phyloP scores from a whole-genome alignment of 2,888 invertebrate genomes.

The Hydropsyche betteni region DNA sequence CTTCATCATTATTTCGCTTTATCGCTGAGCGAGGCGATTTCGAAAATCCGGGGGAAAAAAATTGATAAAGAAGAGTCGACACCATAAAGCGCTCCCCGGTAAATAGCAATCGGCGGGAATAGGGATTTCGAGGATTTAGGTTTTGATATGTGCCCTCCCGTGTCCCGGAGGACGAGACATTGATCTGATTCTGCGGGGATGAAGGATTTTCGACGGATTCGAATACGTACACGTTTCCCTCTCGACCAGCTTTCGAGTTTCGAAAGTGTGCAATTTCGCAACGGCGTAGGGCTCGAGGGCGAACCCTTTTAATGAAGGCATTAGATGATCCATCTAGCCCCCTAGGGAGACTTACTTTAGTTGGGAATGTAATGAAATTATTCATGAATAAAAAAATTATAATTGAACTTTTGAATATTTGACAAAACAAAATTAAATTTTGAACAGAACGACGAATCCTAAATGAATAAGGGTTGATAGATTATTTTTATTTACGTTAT shows the following conservation, averaged over 20 bases:
- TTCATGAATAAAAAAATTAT: no score
- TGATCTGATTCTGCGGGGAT: slow-evolving; percentile 19
- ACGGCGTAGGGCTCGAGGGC: background rate
- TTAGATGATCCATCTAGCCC: slow-evolving; percentile 1
- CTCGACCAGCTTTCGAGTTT: background rate
- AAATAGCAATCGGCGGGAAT: background rate
- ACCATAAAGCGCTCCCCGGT: background rate
- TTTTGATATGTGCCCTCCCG: slow-evolving; percentile 18
- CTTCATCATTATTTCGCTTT: background rate
- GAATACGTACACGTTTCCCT: background rate
- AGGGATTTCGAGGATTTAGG: slow-evolving; percentile 28
- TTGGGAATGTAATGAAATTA: background rate
- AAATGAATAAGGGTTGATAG: no score
- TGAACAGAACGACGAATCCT: no score
- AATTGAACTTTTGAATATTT: no score
- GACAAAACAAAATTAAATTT: no score
- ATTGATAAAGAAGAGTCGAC: slow-evolving; percentile 5
- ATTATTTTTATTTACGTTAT: no score
- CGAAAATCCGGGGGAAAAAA: background rate
- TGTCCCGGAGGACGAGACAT: slow-evolving; percentile 21
- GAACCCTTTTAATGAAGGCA: slow-evolving; percentile 35
- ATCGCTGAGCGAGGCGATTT: no score
- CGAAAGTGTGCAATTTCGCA: slow-evolving; percentile 22
- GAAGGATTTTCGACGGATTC: slow-evolving; percentile 18
- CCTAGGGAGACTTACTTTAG: background rate